Conservation (phyloP, 2,888 invertebrate species). For the Drosophila setosimentum region DNA sequence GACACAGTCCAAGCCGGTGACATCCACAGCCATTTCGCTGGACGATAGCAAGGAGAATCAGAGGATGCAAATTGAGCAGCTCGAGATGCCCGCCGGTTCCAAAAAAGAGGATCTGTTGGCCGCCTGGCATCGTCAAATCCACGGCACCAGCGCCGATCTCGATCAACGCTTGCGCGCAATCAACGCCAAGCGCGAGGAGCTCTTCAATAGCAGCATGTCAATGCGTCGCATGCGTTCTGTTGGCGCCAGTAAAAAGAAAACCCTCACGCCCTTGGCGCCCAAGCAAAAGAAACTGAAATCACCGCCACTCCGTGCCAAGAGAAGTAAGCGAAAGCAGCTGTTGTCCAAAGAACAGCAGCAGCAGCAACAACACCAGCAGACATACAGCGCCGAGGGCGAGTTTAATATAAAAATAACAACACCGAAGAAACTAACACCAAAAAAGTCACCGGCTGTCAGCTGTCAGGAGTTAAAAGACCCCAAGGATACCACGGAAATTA, state of each 20-base stretch:
- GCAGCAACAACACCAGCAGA: conserved; percentile 15
- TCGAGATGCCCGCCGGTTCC: not conserved
- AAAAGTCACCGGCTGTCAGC: not conserved
- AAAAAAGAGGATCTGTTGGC: conserved; percentile 63
- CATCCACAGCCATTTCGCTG: not conserved
- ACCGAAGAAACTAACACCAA: conserved; percentile 59
- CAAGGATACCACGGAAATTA: conserved; percentile 2
- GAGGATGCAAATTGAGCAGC: not conserved
- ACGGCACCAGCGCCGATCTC: conserved; percentile 68
- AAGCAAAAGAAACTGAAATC: conserved; percentile 22
- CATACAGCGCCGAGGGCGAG: conserved; percentile 8
- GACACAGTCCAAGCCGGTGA: not conserved
- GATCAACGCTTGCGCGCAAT: conserved; percentile 82
- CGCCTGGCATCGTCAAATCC: conserved; percentile 77
- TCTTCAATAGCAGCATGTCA: conserved; percentile 27
- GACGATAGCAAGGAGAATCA: conserved; percentile 63
- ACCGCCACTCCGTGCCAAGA: conserved; percentile 1
- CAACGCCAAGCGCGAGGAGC: conserved; percentile 66
- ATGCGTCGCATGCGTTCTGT: conserved; percentile 13
- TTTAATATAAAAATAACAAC: conserved; percentile 78
- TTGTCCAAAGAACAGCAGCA: not conserved
- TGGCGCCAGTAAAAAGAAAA: conserved; percentile 18
- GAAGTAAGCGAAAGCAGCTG: conserved; percentile 10
- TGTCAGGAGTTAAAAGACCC: not conserved
- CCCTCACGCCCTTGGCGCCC: conserved; percentile 16